A percentile compares a stretch with the other conserved stretches of the same genome.
phyloP scores from a whole-genome alignment of 2,797 vertebrate species.

The Avahi laniger region DNA sequence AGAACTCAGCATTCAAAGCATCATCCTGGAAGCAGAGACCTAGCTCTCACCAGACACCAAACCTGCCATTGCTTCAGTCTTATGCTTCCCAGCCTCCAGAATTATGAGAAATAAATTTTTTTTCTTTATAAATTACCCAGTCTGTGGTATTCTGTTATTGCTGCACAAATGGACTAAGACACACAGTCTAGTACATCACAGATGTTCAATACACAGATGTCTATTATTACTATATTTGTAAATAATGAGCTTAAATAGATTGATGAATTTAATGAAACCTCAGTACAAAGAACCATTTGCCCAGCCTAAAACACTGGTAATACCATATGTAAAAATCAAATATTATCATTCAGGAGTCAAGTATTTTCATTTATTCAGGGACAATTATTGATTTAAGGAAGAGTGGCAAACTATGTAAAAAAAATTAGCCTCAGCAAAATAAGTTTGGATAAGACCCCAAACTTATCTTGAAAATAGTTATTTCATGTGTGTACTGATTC shows the following conservation, averaged over 20 bases:
- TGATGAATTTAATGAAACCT: not conserved
- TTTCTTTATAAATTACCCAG: not conserved
- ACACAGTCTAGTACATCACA: not conserved
- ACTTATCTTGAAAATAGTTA: conserved; percentile 42
- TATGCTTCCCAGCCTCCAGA: not conserved
- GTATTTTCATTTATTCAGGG: conserved; percentile 6
- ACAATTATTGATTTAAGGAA: not conserved
- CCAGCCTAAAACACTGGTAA: not conserved
- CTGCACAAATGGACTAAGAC: not conserved
- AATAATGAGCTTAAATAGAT: not conserved
- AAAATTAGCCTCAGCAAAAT: not conserved
- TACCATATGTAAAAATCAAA: not conserved
- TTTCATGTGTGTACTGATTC: not conserved
- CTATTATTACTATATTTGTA: conserved; percentile 1
- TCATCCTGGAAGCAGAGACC: not conserved
- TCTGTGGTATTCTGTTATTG: not conserved
- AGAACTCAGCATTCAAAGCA: not conserved
- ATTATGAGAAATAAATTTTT: not conserved
- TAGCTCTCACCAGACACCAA: not conserved
- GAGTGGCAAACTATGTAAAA: not conserved
- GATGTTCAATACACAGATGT: not conserved
- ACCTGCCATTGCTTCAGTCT: not conserved
- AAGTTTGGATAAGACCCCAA: not conserved
- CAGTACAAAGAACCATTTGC: not conserved
- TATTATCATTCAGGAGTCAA: not conserved